phyloP scores from a whole-genome alignment of 2,797 vertebrate genomes.

The Morelia viridis region DNA sequence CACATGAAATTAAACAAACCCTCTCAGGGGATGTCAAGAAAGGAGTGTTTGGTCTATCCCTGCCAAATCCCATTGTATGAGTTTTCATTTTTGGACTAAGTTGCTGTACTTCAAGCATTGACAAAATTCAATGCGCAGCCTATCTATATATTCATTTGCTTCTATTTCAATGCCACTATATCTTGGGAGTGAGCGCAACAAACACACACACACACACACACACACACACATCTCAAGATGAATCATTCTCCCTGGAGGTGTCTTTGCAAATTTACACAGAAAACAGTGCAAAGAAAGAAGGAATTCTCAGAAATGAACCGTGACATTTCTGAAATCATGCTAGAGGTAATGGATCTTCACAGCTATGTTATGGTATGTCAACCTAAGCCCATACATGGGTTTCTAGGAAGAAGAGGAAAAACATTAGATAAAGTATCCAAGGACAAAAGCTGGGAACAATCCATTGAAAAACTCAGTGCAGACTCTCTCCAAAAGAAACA shows the following conservation, averaged over 20 bases:
- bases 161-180: neutral
- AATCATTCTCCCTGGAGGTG: neutral
- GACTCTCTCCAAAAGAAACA: neutral
- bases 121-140: slow-evolving; percentile 43
- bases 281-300: neutral
- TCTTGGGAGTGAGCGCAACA: neutral
- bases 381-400: neutral
- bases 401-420: neutral
- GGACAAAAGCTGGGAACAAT: neutral
- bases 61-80: slow-evolving; percentile 57
- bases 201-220: neutral
- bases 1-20: slow-evolving; percentile 35
- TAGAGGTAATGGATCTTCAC: neutral
- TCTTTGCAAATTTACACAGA: neutral
- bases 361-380: neutral
- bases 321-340: neutral
- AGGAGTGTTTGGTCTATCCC: slow-evolving; percentile 62
- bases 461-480: neutral
- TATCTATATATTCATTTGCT: slow-evolving; percentile 20
- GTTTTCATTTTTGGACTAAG: slow-evolving; percentile 59
- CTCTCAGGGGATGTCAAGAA: slow-evolving; percentile 41
- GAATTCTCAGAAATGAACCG: neutral
- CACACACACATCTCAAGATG: neutral
- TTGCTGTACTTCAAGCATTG: slow-evolving; percentile 46
- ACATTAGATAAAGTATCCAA: neutral